These are phyloP conservation scores for Bombylius discolor DNA, from an alignment of 2,888 invertebrate species.

Conservation along the genomic window DNA sequence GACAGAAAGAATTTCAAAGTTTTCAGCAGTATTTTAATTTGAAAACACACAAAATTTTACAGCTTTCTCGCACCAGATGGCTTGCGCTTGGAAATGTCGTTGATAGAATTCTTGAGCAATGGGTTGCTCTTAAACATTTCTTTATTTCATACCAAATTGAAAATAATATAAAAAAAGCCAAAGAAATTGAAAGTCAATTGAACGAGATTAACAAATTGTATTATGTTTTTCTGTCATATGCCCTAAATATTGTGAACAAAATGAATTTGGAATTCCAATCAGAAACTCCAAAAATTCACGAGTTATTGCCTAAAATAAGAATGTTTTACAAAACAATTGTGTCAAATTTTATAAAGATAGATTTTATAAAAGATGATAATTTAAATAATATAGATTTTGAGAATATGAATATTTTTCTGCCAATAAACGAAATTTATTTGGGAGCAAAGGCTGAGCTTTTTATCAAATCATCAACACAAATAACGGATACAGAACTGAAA, in stretches of 20 bases:
- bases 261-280: slow-evolving; percentile 13
- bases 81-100: neutral
- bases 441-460: neutral
- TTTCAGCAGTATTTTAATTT: neutral
- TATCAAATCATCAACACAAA: too few relatives aligned
- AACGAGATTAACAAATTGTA: slow-evolving; percentile 8
- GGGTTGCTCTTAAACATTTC: neutral
- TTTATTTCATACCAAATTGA: neutral
- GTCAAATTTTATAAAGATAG: neutral
- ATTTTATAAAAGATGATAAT: neutral
- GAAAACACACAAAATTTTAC: neutral
- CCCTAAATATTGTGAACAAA: slow-evolving; percentile 11
- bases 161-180: too few relatives aligned
- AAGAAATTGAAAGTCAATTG: too few relatives aligned
- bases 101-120: neutral
- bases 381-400: slow-evolving; percentile 8
- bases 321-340: neutral
- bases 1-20: neutral
- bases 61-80: neutral
- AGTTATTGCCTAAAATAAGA: too few relatives aligned
- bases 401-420: slow-evolving; percentile 9
- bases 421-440: slow-evolving; percentile 10
- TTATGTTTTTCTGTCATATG: slow-evolving; percentile 12
- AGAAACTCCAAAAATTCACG: slow-evolving; percentile 8
- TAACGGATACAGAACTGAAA: too few relatives aligned